Percentiles rank a stretch among this genome's conserved stretches.
Evolutionary conservation across 1,140 invertebrate genomes (phyloP).

Genomic region (Aricia agestis): DNA sequence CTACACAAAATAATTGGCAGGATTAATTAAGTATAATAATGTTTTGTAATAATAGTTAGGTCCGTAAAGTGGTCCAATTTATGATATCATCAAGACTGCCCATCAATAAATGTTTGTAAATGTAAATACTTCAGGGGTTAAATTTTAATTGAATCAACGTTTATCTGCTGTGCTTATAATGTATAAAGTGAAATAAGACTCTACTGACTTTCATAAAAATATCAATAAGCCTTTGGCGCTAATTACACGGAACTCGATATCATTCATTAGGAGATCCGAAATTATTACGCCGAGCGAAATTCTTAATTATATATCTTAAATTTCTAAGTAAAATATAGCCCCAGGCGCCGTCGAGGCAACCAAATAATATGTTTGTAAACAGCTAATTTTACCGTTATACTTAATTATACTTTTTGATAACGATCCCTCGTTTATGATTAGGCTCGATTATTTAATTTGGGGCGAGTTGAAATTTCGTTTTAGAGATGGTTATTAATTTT

Average conservation of each 20-base stretch:
- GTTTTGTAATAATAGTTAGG: no score
- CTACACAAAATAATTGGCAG: neutral
- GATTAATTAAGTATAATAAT: no score
- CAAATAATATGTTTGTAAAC: constrained; percentile 76
- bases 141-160: no score
- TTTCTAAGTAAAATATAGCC: constrained; percentile 74
- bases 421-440: constrained; percentile 38
- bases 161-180: neutral
- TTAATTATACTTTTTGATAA: constrained; percentile 63
- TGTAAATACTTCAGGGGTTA: no score
- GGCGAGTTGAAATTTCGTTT: neutral
- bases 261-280: constrained; percentile 70
- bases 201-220: constrained; percentile 39
- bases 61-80: no score
- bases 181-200: neutral
- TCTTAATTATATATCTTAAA: constrained; percentile 76
- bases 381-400: constrained; percentile 64
- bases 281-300: constrained; percentile 71
- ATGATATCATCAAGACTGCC: no score
- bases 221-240: constrained; percentile 56
- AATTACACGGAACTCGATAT: constrained; percentile 73
- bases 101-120: no score
- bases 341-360: constrained; percentile 53
- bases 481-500: neutral
- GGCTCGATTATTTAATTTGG: constrained; percentile 43